Evolutionary conservation across 2,113 vertebrate genomes (phyloP), one percentile per base, ranked within the genome.

Genomic region (Irena cyanogastra): DNA sequence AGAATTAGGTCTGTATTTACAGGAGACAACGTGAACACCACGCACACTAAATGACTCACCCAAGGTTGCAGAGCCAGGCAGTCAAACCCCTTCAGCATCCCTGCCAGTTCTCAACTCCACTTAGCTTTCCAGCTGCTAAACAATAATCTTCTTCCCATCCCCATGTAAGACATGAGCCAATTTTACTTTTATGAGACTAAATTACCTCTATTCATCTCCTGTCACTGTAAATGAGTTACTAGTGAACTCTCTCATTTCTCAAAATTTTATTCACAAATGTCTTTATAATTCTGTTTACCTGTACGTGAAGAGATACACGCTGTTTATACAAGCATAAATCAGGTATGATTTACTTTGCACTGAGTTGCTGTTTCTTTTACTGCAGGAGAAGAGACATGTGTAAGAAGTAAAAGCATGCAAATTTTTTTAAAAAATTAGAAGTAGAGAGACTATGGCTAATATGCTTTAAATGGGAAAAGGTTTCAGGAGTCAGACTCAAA

Each of bases 121-220:
- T 83, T 72, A 2, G 22, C 60, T 88, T 91, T 68, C 76, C 79
- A 96, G 88, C 56, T 22, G 3, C 94, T 90, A 77, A 94, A 94
- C 88, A 92, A 77, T 78, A 81, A 78, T 94, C 79, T 90, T 96
- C 60, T 54, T 90, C 90, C 83, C 92, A 81, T 85, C 70, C 64
- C 70, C 64, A 49, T 90, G 89, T 87, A 97, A 93, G 86, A 96
- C 90, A 90, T 71, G 79, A 94, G 90, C 92, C 96, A 95, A 91
- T 96, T 96, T 96, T 95, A 96, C 89, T 92, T 95, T 95, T 95
- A 96, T 91, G 89, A 91, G 93, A 78, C 95, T 93, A 94, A 97
- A 96, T 96, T 96, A 91, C 91, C 69, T 70, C 90, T 96, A 97
- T 97, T 97, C 93, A 96, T 97, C 96, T 96, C 91, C 91, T 95